phyloP scores from a whole-genome alignment of 1,140 invertebrate genomes.

The Coenobita brevimanus region DNA sequence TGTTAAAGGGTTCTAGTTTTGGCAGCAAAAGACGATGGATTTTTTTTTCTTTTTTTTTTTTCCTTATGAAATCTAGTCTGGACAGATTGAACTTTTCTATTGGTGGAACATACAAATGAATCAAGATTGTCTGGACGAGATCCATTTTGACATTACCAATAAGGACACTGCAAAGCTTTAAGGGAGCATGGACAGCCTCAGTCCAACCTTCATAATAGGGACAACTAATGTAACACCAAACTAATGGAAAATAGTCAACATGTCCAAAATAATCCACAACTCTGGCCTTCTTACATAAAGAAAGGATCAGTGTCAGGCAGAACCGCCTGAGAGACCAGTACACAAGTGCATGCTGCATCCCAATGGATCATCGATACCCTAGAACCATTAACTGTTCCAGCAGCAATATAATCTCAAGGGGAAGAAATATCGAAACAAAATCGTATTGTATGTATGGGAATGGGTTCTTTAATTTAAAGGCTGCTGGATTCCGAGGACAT shows the following conservation, averaged over 20 bases:
- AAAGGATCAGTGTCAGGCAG: not conserved
- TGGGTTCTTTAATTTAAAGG: not conserved
- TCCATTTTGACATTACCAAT: slow-evolving; percentile 5
- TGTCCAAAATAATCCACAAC: slow-evolving; percentile 4
- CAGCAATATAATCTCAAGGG: not conserved
- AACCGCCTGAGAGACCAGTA: not conserved
- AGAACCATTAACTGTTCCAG: not conserved
- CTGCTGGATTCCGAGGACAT: not conserved
- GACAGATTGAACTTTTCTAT: not conserved
- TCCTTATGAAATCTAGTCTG: too few species aligned
- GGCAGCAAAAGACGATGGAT: too few species aligned
- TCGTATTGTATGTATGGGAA: not conserved
- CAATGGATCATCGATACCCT: not conserved
- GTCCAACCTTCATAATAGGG: not conserved
- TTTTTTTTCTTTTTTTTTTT: too few species aligned
- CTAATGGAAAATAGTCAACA: not conserved
- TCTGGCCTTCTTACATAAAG: not conserved
- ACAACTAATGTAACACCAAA: not conserved
- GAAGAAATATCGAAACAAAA: not conserved
- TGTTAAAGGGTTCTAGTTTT: too few species aligned
- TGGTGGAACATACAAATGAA: slow-evolving; percentile 23
- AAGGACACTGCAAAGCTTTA: slow-evolving; percentile 8
- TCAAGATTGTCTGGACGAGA: too few species aligned
- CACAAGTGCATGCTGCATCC: not conserved
- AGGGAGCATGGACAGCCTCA: not conserved